Evolutionary conservation across 2,888 invertebrate species (phyloP).

Genomic region (Metallyticus violacea): DNA sequence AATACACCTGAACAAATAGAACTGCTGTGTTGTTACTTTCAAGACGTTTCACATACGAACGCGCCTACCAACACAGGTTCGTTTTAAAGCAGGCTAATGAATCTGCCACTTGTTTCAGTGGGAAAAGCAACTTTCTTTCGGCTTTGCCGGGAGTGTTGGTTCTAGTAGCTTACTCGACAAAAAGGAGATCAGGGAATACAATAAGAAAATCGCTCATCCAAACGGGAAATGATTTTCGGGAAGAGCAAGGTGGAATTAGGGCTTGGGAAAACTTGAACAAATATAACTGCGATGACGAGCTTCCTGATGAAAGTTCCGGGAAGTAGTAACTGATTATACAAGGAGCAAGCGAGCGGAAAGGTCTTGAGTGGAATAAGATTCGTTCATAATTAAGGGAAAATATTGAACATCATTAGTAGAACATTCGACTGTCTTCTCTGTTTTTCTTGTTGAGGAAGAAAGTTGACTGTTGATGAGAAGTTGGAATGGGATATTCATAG

Average conservation of each 20-base stretch:
- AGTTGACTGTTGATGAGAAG: not conserved
- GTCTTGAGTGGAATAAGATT: slow-evolving; percentile 5
- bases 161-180: not conserved
- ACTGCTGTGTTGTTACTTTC: too few relatives aligned
- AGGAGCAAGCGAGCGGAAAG: not conserved
- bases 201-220: not conserved
- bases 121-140: not conserved
- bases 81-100: not conserved
- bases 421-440: slow-evolving; percentile 10
- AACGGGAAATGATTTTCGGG: not conserved
- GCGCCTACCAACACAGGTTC: not conserved
- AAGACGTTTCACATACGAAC: too few relatives aligned
- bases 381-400: slow-evolving; percentile 24
- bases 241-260: slow-evolving; percentile 11
- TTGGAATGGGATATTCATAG: not conserved
- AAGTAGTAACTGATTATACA: slow-evolving; percentile 9
- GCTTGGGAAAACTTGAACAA: slow-evolving; percentile 21
- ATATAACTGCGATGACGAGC: slow-evolving; percentile 21
- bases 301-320: slow-evolving; percentile 12
- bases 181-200: not conserved
- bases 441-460: slow-evolving; percentile 3
- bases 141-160: not conserved
- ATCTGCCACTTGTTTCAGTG: too few relatives aligned
- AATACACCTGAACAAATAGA: too few relatives aligned
- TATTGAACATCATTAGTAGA: slow-evolving; percentile 24